These are phyloP conservation scores for Holothuria glaberrima DNA, from an alignment of 35 echinoderm and acorn worm genomes.

Conservation along the genomic window DNA sequence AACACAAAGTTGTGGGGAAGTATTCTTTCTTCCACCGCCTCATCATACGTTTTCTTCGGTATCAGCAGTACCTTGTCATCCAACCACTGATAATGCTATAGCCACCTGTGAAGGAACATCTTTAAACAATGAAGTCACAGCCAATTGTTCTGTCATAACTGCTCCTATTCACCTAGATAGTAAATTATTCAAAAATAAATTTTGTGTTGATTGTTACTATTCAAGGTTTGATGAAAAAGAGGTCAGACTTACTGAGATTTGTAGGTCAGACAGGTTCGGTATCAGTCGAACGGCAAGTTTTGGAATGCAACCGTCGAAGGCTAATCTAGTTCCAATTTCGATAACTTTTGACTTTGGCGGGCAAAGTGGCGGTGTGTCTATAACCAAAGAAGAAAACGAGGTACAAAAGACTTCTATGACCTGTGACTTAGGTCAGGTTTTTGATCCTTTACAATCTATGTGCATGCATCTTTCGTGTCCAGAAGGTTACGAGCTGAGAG, in stretches of 20 bases:
- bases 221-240: background rate
- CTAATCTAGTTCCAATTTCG: background rate
- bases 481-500: constrained; percentile 4
- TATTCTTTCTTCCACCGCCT: background rate
- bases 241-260: background rate
- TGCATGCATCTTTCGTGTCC: constrained; percentile 21
- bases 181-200: constrained; percentile 25
- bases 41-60: constrained; percentile 4
- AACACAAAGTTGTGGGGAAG: background rate
- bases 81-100: background rate
- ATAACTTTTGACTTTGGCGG: constrained; percentile 20
- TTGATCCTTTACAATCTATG: constrained; percentile 13
- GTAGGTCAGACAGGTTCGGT: background rate
- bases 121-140: background rate
- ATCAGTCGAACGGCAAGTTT: background rate
- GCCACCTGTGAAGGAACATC: background rate
- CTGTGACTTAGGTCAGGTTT: constrained; percentile 34
- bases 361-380: constrained; percentile 9
- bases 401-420: background rate
- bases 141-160: background rate
- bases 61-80: background rate
- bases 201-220: constrained; percentile 1
- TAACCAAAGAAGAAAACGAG: background rate
- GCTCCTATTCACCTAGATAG: background rate
- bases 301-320: background rate